These are phyloP conservation scores for Drosophila pachea DNA, from an alignment of 1,140 invertebrate genomes.

Conservation along the genomic window DNA sequence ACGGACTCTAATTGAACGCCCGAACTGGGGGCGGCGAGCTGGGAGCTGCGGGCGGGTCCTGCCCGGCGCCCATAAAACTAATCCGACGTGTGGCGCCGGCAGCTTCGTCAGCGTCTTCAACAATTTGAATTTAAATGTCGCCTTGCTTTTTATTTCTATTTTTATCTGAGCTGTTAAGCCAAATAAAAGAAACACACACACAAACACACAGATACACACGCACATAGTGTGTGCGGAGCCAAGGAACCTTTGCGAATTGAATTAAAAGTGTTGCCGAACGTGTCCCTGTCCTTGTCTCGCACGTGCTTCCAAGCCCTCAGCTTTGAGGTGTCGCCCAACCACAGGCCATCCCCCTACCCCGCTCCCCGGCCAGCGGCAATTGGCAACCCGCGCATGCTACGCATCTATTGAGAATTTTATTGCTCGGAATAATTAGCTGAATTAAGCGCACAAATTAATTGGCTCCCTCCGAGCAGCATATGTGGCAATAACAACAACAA, in stretches of 20 bases:
- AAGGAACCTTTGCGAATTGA: slow-evolving; percentile 73
- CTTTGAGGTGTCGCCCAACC: slow-evolving; percentile 41
- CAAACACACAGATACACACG: slow-evolving; percentile 25
- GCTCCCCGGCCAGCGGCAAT: not conserved
- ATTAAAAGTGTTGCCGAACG: slow-evolving; percentile 67
- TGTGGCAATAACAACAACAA: slow-evolving; percentile 51
- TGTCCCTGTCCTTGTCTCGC: slow-evolving; percentile 31
- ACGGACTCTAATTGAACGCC: slow-evolving; percentile 62
- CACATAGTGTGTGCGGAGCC: slow-evolving; percentile 20
- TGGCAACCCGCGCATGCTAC: slow-evolving; percentile 36
- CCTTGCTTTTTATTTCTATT: slow-evolving; percentile 46
- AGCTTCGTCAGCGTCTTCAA: slow-evolving; percentile 69
- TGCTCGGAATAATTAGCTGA: slow-evolving; percentile 74
- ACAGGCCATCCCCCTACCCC: slow-evolving; percentile 3
- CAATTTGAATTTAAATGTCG: slow-evolving; percentile 76
- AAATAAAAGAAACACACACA: slow-evolving; percentile 42
- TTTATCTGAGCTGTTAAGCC: slow-evolving; percentile 54
- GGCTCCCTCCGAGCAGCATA: slow-evolving; percentile 53
- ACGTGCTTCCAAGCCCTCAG: slow-evolving; percentile 4
- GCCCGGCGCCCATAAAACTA: slow-evolving; percentile 71
- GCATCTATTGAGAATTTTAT: slow-evolving; percentile 75
- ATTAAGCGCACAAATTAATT: slow-evolving; percentile 75
- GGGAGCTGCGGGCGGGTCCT: slow-evolving; percentile 13
- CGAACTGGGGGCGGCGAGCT: slow-evolving; percentile 22
- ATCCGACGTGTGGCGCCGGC: slow-evolving; percentile 75